Evolutionary conservation across 2,797 vertebrate species (phyloP).

Genomic region (Gallinago nigripennis): DNA sequence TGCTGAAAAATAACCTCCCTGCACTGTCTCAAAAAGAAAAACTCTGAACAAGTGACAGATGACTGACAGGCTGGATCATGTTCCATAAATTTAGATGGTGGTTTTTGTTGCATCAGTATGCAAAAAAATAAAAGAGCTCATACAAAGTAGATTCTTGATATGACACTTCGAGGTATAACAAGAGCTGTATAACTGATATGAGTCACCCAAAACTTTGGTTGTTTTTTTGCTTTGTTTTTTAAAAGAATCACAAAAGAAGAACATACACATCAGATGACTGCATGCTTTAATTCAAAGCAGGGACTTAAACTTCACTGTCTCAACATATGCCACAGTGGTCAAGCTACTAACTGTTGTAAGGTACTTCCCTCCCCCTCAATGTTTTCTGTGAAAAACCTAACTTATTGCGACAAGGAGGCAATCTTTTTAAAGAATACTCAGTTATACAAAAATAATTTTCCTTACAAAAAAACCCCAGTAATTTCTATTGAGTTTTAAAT

Average conservation of each 20-base stretch:
- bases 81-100: neutral
- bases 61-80: neutral
- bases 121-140: neutral
- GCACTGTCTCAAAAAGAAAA: neutral
- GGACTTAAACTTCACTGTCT: neutral
- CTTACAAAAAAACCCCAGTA: neutral
- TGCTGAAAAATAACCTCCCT: neutral
- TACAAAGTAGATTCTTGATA: neutral
- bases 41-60: neutral
- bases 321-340: fast-evolving
- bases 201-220: neutral
- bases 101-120: neutral
- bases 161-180: neutral
- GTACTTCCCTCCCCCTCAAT: fast-evolving
- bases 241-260: neutral
- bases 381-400: neutral
- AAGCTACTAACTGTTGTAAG: neutral
- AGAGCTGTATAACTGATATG: neutral
- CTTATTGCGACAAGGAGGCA: fast-evolving
- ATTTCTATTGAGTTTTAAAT: neutral
- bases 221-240: neutral
- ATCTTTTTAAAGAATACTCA: neutral
- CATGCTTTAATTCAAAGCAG: neutral
- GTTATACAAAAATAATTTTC: neutral
- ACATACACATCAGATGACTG: fast-evolving